Percentiles rank a stretch among this genome's conserved stretches.
These are phyloP conservation scores for Drosophila busckii DNA, from an alignment of 1,140 invertebrate genomes.

Conservation along the genomic window DNA sequence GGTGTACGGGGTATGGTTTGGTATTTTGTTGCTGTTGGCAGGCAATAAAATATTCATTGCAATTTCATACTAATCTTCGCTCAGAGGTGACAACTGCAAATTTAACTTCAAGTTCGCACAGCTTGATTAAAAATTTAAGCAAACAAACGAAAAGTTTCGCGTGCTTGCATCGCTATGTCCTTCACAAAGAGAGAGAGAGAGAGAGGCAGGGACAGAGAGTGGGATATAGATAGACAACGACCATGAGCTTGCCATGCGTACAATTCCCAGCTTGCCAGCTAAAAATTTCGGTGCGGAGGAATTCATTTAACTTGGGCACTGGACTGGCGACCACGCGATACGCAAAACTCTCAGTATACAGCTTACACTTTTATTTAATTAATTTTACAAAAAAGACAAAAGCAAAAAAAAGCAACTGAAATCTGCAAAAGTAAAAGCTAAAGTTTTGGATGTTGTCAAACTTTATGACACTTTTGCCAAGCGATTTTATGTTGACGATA, in stretches of 20 bases:
- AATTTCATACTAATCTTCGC: conserved; percentile 35
- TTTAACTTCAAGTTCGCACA: conserved; percentile 11
- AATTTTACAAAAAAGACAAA: conserved; percentile 54
- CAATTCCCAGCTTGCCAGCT: neutral
- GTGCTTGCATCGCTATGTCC: too few relatives aligned
- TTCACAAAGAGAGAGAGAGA: too few relatives aligned
- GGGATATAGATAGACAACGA: too few relatives aligned
- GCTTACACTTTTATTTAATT: conserved; percentile 76
- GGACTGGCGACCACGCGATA: conserved; percentile 45
- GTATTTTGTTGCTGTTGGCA: neutral
- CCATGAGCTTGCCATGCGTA: too few relatives aligned
- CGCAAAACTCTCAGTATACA: conserved; percentile 70
- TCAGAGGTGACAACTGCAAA: conserved; percentile 21
- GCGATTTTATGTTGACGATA: conserved; percentile 73
- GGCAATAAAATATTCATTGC: conserved; percentile 24
- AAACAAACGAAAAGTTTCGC: conserved; percentile 17
- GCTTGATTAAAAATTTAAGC: conserved; percentile 23
- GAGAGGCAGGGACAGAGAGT: too few relatives aligned
- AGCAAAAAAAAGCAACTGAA: neutral
- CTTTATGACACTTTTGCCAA: conserved; percentile 69
- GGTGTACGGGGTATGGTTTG: too few relatives aligned
- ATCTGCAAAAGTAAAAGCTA: too few relatives aligned
- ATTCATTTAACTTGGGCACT: conserved; percentile 72
- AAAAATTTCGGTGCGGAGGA: conserved; percentile 31
- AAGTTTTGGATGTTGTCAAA: conserved; percentile 49